Evolutionary conservation across 2,888 invertebrate genomes (phyloP).

Genomic region (Netelia fuscicornis): DNA sequence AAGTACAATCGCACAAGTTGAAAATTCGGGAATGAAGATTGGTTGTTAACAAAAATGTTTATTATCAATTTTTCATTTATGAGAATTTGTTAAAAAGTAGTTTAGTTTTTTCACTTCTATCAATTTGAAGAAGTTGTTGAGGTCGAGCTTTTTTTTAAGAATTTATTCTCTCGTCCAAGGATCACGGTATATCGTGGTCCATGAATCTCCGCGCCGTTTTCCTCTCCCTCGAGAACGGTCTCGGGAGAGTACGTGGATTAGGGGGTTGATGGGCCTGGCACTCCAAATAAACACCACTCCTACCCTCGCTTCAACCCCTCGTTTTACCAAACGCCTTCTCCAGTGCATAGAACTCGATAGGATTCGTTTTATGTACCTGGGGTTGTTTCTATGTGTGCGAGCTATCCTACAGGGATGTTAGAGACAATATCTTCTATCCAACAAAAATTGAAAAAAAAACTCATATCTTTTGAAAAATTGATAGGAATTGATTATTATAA

Average conservation of each 20-base stretch:
- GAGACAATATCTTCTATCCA: neutral
- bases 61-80: neutral
- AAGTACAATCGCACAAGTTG: neutral
- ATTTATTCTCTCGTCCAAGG: neutral
- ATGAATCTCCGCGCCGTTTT: slow-evolving; percentile 76
- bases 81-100: neutral
- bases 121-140: neutral
- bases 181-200: slow-evolving; percentile 51
- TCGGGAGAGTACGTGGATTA: slow-evolving; percentile 81
- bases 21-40: neutral
- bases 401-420: too few relatives aligned
- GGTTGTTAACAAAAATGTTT: neutral
- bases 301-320: slow-evolving; percentile 74
- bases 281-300: slow-evolving; percentile 83
- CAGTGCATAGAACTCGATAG: slow-evolving; percentile 21
- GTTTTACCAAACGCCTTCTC: slow-evolving; percentile 33
- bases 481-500: neutral
- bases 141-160: neutral
- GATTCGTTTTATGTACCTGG: slow-evolving; percentile 54
- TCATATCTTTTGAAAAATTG: neutral
- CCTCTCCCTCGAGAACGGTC: slow-evolving; percentile 76
- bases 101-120: neutral
- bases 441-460: slow-evolving; percentile 33
- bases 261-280: slow-evolving; percentile 80
- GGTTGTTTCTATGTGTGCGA: neutral